Evolutionary conservation across 2,113 vertebrate species (phyloP), one percentile per base, ranked within the genome.

Genomic region (Arothron firmamentum): DNA sequence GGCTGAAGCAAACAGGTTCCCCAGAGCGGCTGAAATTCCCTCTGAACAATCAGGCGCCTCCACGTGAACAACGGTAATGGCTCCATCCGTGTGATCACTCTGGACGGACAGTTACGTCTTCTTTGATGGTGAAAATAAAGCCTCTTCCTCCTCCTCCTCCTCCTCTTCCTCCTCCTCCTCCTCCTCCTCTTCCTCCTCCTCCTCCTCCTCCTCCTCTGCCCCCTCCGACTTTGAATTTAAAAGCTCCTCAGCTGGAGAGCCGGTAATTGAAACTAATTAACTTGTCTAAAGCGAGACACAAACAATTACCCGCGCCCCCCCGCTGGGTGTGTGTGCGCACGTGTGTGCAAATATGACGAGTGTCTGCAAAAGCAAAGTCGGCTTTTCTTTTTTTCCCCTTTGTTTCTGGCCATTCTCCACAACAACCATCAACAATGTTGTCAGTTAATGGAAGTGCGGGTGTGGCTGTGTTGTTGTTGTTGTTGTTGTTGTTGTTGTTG

Each of bases 211-310:
- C 59, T 77, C 61, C 61, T 56, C 57, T 21, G 19, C 66, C 59
- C 48, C 56, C 51, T 52, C 59, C 62, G 52, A 55, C 43, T 41
- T 56, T 71, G 72, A 79, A 73, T 60, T 71, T 53, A 79, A 72
- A 87, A 80, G 83, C 66, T 46, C 52, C n/a, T 14, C 57, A 52
- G 20, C 45, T 80, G 62, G 65, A 64, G 57, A 18, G 73, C 54
- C 52, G 69, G 77, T 88, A 90, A 91, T 90, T 90, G 79, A 83
- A 91, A 91, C 88, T 71, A 89, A 89, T 90, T 84, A 88, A 86
- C 75, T 86, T 87, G 82, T 89, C 81, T 62, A 77, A 61, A 58
- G 49, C 74, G 77, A 61, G 70, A 71, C 79, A 78, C 80, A 88
- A 90, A 86, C 87, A 90, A 89, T 90, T 86, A 90, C 62, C 81